Evolutionary conservation across 37 sponge, comb jelly and placozoan genomes (phyloP).

Genomic region (Crambe crambe): DNA sequence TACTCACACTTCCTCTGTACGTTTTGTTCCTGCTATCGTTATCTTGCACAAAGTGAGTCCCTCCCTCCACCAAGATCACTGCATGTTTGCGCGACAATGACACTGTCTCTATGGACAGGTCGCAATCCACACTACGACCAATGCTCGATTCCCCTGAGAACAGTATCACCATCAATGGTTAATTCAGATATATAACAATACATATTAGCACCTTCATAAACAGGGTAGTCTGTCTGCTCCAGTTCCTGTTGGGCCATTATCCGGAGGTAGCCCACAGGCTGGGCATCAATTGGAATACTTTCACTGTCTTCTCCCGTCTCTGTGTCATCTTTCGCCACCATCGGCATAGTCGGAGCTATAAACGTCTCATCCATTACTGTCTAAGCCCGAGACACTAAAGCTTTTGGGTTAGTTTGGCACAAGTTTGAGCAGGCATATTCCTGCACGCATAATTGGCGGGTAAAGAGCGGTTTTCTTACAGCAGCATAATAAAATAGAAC

Average conservation of each 20-base stretch:
- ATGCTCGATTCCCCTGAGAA: constrained; percentile 25
- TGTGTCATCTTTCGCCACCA: neutral
- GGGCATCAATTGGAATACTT: neutral
- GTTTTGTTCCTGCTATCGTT: constrained; percentile 69
- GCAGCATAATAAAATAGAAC: no score
- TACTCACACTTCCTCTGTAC: constrained; percentile 23
- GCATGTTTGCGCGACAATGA: constrained; percentile 59
- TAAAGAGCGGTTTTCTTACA: no score
- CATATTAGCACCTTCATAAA: constrained; percentile 26
- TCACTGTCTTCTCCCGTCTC: neutral
- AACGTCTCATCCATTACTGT: neutral
- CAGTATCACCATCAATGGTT: neutral
- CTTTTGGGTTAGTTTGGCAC: no score
- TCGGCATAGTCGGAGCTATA: neutral
- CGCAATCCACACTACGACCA: constrained; percentile 27
- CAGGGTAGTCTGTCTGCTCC: constrained; percentile 19
- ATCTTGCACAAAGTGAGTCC: constrained; percentile 69
- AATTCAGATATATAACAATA: no score
- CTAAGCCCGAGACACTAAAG: no score
- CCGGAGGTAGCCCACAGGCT: constrained; percentile 23
- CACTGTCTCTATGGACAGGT: constrained; percentile 3
- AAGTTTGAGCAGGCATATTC: neutral
- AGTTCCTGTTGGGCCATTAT: constrained; percentile 10
- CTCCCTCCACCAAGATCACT: constrained; percentile 47
- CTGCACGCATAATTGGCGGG: constrained; percentile 1